Conservation (phyloP, 2,888 invertebrate genomes). For the Idaea straminata region DNA sequence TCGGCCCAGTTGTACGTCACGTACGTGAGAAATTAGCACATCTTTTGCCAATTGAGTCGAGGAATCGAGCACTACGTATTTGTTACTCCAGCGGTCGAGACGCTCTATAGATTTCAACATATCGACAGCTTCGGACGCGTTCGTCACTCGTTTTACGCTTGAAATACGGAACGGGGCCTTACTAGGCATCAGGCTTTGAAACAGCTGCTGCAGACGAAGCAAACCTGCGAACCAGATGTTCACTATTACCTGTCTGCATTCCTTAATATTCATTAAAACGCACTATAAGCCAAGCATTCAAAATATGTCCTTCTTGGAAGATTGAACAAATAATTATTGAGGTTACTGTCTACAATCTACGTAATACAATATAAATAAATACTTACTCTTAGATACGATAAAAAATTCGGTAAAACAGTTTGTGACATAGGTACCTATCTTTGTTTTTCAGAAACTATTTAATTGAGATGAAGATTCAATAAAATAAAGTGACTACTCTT, state of each 20-base stretch:
- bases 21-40: constrained; percentile 91
- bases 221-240: constrained; percentile 81
- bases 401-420: too few relatives aligned
- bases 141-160: constrained; percentile 90
- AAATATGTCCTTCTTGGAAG: too few relatives aligned
- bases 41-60: constrained; percentile 92
- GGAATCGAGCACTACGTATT: constrained; percentile 94
- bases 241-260: background rate
- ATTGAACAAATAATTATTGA: too few relatives aligned
- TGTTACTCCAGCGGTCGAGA: constrained; percentile 90
- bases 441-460: too few relatives aligned
- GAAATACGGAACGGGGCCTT: constrained; percentile 91
- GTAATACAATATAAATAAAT: too few relatives aligned
- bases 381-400: too few relatives aligned
- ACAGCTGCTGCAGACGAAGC: constrained; percentile 93
- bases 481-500: too few relatives aligned
- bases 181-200: constrained; percentile 90
- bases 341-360: too few relatives aligned
- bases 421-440: too few relatives aligned
- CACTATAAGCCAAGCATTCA: too few relatives aligned
- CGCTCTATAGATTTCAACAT: constrained; percentile 90
- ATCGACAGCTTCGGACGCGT: constrained; percentile 89
- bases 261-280: too few relatives aligned
- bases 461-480: too few relatives aligned
- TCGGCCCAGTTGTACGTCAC: constrained; percentile 90